phyloP scores from a whole-genome alignment of 1,140 invertebrate species.

The Agraylea sexmaculata region DNA sequence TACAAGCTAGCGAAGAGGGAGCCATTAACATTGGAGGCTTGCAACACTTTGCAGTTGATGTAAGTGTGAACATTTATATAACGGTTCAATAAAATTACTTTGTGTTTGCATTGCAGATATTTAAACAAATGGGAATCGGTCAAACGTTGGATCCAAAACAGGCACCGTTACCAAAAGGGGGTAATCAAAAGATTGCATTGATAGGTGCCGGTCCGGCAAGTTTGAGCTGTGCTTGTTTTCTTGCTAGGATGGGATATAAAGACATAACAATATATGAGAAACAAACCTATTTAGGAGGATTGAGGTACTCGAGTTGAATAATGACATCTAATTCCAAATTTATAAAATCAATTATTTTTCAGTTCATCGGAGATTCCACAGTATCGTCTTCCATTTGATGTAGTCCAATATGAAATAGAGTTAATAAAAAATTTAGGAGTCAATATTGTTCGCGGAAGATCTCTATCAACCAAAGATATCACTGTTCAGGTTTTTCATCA shows the following conservation, averaged over 20 bases:
- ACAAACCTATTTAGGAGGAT: conserved; percentile 72
- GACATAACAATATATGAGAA: conserved; percentile 91
- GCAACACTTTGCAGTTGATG: conserved; percentile 95
- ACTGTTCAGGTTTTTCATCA: conserved; percentile 46
- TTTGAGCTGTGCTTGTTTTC: conserved; percentile 92
- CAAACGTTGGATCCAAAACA: conserved; percentile 70
- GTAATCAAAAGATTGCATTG: conserved; percentile 71
- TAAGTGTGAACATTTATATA: conserved; percentile 33
- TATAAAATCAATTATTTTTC: conserved; percentile 22
- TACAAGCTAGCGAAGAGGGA: conserved; percentile 90
- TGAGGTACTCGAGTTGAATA: conserved; percentile 51
- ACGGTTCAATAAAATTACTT: conserved; percentile 2
- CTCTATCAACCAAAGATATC: conserved; percentile 54
- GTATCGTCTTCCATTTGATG: conserved; percentile 85
- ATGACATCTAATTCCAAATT: background rate
- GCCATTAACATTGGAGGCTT: conserved; percentile 97
- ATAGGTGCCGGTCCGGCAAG: conserved; percentile 92
- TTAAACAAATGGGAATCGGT: conserved; percentile 85
- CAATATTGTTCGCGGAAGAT: conserved; percentile 57
- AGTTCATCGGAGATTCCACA: conserved; percentile 95
- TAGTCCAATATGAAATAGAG: conserved; percentile 88
- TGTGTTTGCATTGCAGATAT: conserved; percentile 64
- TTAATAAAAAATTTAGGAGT: conserved; percentile 88
- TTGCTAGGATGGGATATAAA: conserved; percentile 84
- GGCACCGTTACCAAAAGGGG: conserved; percentile 40